Conservation (phyloP, 2,888 invertebrate species). For the Laothoe populi region DNA sequence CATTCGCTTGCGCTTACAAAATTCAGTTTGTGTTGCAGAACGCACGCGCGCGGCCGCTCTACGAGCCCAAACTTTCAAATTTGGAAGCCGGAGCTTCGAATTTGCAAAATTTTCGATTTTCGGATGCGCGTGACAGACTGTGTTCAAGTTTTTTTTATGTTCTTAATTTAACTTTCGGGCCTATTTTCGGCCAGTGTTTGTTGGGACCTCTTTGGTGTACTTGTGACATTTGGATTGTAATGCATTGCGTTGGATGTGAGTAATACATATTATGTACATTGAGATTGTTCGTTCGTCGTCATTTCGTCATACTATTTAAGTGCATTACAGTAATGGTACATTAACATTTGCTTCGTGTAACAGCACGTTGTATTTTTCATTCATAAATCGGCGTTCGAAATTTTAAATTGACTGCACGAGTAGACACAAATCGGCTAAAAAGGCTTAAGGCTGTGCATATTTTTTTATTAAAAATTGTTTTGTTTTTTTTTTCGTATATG, state of each 20-base stretch:
- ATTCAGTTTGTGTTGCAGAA: conserved; percentile 78
- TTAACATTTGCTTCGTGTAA: conserved; percentile 20
- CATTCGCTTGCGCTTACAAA: conserved; percentile 76
- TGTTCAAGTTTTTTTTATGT: conserved; percentile 44
- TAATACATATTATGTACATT: conserved; percentile 59
- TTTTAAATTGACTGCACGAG: conserved; percentile 9
- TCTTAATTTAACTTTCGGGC: conserved; percentile 42
- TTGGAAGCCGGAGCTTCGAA: conserved; percentile 61
- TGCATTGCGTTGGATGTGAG: conserved; percentile 79
- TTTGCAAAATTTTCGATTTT: conserved; percentile 45
- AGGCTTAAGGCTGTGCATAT: conserved; percentile 17
- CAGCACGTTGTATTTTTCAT: conserved; percentile 26
- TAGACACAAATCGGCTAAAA: conserved; percentile 7
- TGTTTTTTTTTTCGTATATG: conserved; percentile 51
- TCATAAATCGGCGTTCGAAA: conserved; percentile 25
- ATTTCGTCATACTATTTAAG: conserved; percentile 43
- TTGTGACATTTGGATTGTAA: conserved; percentile 76
- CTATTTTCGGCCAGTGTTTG: conserved; percentile 49
- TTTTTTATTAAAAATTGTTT: conserved; percentile 33
- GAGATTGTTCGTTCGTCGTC: conserved; percentile 77
- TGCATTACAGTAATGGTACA: conserved; percentile 35
- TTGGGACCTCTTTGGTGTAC: conserved; percentile 49
- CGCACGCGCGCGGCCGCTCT: conserved; percentile 78
- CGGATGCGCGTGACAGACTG: conserved; percentile 35
- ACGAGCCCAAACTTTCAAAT: conserved; percentile 76